Evolutionary conservation across 2,113 vertebrate genomes (phyloP), one percentile per base, ranked within the genome.

Genomic region (Pandion haliaetus): DNA sequence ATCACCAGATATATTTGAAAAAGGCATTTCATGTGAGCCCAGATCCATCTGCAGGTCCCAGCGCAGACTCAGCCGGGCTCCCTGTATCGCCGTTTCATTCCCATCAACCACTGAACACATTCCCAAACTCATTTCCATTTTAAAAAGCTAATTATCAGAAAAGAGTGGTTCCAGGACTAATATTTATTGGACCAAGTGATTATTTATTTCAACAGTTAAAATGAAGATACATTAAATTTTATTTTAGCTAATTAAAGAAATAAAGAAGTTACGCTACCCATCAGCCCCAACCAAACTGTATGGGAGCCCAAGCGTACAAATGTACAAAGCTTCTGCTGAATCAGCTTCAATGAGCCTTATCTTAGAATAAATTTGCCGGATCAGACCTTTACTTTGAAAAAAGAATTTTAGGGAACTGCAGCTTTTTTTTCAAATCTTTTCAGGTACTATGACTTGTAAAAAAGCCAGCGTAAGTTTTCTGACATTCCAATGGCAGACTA

Each of bases 41-140:
- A 63, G 18, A 9, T 3, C 29, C 12, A 10, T 7, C 63, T 47
- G 29, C 25, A 69, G 62, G 13, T 45, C 58, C 63, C 74, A 54
- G 69, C 3, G 1, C 28, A 31, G 52, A 6, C 52, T 12, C 83
- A 47, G 59, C 25, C 2, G 2, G 24, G 20, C 58, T 80, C 85
- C 42, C 54, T 4, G 4, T 3, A 14, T 9, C 2, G 0, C n/a
- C 3, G 0, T 16, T 52, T 24, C 67, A n/a, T 73, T 74, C 67
- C 63, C 15, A 3, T 12, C 54, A 19, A 65, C 38, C 40, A 38
- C 54, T 16, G 50, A 91, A 69, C n/a, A 17, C 45, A n/a, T 16
- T 82, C 52, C 49, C 76, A 84, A 76, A 25, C n/a, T 93, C 34
- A 69, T 42, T 91, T 72, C 42, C 58, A 62, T 62, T 93, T 80